Conservation (phyloP, 2,113 vertebrate species). For the Pelobates fuscus region DNA sequence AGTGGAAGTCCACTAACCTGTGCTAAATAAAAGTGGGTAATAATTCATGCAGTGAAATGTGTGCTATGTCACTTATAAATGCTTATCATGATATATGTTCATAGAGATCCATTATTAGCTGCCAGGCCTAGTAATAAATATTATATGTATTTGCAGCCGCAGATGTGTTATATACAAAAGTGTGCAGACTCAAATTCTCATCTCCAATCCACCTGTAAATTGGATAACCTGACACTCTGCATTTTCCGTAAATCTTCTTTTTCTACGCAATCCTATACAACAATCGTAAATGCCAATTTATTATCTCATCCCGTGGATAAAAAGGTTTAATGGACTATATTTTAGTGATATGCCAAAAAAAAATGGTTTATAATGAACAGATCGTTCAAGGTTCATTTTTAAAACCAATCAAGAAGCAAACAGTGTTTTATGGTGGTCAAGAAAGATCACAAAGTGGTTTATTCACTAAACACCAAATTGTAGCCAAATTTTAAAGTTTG, state of each 20-base stretch:
- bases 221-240: background rate
- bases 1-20: background rate
- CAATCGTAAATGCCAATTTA: background rate
- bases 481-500: too few relatives aligned
- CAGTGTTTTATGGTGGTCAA: background rate
- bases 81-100: slow-evolving; percentile 7
- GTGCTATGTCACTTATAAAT: background rate
- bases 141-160: background rate
- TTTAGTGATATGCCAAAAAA: background rate
- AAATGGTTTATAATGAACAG: background rate
- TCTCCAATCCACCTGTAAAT: background rate
- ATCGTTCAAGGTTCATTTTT: background rate
- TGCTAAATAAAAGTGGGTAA: background rate
- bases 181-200: background rate
- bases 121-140: slow-evolving; percentile 14
- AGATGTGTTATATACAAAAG: background rate
- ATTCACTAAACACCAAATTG: too few relatives aligned
- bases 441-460: too few relatives aligned
- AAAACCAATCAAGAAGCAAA: background rate
- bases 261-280: background rate
- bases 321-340: background rate
- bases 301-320: background rate
- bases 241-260: slow-evolving; percentile 9
- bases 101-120: slow-evolving; percentile 2
- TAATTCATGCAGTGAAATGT: slow-evolving; percentile 2